Base-by-base conservation (phyloP, 2,888 invertebrate species). In the Microctonus hyperodae region DNA sequence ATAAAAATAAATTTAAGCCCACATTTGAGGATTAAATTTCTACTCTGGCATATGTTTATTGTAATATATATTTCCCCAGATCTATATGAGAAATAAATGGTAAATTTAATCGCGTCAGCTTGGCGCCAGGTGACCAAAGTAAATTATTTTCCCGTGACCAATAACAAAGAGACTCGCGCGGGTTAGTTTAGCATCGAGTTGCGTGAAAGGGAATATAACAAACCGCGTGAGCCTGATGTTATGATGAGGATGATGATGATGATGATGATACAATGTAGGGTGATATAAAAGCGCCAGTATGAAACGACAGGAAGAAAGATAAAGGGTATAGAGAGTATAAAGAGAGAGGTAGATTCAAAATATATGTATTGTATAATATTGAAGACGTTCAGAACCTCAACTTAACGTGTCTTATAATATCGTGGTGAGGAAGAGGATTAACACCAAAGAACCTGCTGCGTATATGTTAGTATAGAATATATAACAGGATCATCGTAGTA, bases 401-500 rank as follows among this genome's bases (percentile, higher is more conserved):
- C 53, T 37, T 28, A 60, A 51, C 64, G 56, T 76, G 77, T 80
- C 80, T 79, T 80, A n/a, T n/a, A 81, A 81, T 81, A 81, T 79
- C 75, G 75, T 73, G 53, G 57, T 33, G 73, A 72, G 70, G 58
- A 44, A 35, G 59, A 78, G 77, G 79, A 79, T 79, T 79, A 79
- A 76, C 72, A 70, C 68, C 61, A 55, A 57, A 59, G 71, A 67
- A 72, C 69, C 68, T 68, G 69, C 75, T 73, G 69, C 75, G 74
- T 75, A 78, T 78, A 79, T 3, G n/a, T n/a, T 13, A n/a, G n/a
- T 37, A 44, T 44, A 44, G 16, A 44, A 44, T 44, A 44, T 44
- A 81, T 79, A 70, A 78, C 62, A 70, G 78, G 79, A 82, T 81
- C 79, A 78, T 74, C 75, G 73, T 74, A 71, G 79, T 76, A 81